Conservation (phyloP, 2,113 vertebrate species). For the Rhinolophus ferrumequinum region DNA sequence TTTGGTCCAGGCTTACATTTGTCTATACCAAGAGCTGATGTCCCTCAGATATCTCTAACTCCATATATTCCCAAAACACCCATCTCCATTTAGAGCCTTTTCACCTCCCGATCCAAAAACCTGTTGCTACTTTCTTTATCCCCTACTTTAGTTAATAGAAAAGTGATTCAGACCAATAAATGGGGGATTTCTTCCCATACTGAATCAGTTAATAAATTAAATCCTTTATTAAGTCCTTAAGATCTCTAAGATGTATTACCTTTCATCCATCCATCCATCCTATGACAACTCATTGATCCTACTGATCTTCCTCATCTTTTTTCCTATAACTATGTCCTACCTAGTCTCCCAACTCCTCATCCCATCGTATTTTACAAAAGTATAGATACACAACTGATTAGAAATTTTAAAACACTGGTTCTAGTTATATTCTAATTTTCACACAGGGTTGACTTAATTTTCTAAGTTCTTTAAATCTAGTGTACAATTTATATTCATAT, state of each 20-base stretch:
- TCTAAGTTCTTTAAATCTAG: constrained; percentile 37
- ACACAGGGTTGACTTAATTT: background rate
- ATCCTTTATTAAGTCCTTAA: background rate
- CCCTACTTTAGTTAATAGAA: constrained; percentile 14
- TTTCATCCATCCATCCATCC: background rate
- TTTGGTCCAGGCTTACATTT: background rate
- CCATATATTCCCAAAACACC: background rate
- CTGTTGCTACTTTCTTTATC: constrained; percentile 1
- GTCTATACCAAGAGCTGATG: background rate
- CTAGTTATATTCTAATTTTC: background rate
- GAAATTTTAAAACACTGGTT: constrained; percentile 8
- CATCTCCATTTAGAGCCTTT: constrained; percentile 5
- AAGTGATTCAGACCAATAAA: constrained; percentile 10
- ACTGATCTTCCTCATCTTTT: constrained; percentile 6
- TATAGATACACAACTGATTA: background rate
- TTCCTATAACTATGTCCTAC: background rate
- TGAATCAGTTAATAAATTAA: constrained; percentile 33
- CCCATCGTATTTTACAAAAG: constrained; percentile 26
- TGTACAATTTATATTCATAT: background rate
- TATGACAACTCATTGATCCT: background rate
- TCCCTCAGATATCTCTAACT: background rate
- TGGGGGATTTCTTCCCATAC: background rate
- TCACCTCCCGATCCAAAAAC: background rate
- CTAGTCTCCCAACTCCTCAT: constrained; percentile 16
- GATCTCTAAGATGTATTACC: background rate